phyloP scores from a whole-genome alignment of 2,888 invertebrate genomes.

The Flexamia atlantica region DNA sequence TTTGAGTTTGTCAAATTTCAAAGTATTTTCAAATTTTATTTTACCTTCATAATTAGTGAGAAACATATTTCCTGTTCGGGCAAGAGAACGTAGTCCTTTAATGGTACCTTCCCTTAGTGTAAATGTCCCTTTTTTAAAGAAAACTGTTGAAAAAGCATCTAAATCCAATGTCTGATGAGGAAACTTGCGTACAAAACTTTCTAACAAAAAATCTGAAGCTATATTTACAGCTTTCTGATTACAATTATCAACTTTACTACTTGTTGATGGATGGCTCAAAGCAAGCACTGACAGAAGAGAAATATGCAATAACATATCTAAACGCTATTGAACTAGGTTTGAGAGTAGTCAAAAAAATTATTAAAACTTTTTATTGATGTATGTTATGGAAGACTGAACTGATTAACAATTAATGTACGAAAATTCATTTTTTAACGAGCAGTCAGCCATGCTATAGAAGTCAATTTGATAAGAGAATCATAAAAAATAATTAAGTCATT shows the following conservation, averaged over 20 bases:
- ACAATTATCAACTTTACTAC: not conserved
- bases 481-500: no score
- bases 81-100: not conserved
- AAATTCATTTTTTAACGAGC: not conserved
- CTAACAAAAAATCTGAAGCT: not conserved
- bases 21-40: not conserved
- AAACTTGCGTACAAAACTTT: not conserved
- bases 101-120: not conserved
- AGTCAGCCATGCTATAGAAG: not conserved
- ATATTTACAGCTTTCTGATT: not conserved
- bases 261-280: no score
- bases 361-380: no score
- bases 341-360: no score
- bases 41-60: not conserved
- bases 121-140: not conserved
- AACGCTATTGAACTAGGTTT: no score
- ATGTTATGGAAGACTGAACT: no score
- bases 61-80: not conserved
- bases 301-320: no score
- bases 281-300: no score
- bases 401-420: no score
- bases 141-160: not conserved
- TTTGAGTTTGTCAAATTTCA: not conserved
- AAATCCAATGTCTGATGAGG: not conserved
- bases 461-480: not conserved